Evolutionary conservation across 2,888 invertebrate genomes (phyloP).

Genomic region (Ecdyonurus torrentis): DNA sequence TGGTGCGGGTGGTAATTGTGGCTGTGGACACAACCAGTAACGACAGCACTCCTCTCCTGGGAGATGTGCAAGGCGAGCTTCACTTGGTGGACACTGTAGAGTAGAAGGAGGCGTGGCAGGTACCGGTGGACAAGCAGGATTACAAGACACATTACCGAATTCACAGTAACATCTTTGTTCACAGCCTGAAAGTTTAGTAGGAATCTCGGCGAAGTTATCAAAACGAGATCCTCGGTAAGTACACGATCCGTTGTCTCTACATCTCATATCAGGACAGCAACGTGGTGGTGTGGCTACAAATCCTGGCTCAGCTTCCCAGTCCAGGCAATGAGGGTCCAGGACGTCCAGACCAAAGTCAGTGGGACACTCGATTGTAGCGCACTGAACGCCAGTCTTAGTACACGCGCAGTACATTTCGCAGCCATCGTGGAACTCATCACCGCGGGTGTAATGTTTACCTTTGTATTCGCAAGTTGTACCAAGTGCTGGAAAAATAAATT

Average conservation of each 20-base stretch:
- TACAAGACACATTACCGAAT: slow-evolving; percentile 71
- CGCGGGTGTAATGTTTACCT: slow-evolving; percentile 20
- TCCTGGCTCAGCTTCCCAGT: slow-evolving; percentile 65
- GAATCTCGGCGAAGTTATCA: slow-evolving; percentile 50
- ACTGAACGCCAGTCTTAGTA: slow-evolving; percentile 48
- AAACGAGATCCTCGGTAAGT: slow-evolving; percentile 41
- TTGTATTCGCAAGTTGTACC: slow-evolving; percentile 21
- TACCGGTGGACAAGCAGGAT: slow-evolving; percentile 61
- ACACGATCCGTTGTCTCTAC: slow-evolving; percentile 70
- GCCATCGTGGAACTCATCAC: slow-evolving; percentile 62
- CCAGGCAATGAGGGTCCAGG: slow-evolving; percentile 63
- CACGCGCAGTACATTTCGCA: slow-evolving; percentile 68
- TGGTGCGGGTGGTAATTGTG: background rate
- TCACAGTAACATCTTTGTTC: slow-evolving; percentile 76
- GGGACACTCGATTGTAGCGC: slow-evolving; percentile 66
- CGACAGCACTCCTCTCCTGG: slow-evolving; percentile 72
- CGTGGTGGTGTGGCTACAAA: slow-evolving; percentile 53
- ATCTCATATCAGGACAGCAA: slow-evolving; percentile 67
- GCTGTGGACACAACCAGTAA: slow-evolving; percentile 43
- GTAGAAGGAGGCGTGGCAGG: slow-evolving; percentile 56
- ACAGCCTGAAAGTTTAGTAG: slow-evolving; percentile 59
- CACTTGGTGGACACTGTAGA: slow-evolving; percentile 45
- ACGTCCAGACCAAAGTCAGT: slow-evolving; percentile 73
- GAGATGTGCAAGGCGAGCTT: slow-evolving; percentile 43
- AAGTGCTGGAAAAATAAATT: no score